Percentiles rank a stretch among this genome's conserved stretches.
phyloP scores from a whole-genome alignment of 2,888 invertebrate species.

The Acronicta psi region DNA sequence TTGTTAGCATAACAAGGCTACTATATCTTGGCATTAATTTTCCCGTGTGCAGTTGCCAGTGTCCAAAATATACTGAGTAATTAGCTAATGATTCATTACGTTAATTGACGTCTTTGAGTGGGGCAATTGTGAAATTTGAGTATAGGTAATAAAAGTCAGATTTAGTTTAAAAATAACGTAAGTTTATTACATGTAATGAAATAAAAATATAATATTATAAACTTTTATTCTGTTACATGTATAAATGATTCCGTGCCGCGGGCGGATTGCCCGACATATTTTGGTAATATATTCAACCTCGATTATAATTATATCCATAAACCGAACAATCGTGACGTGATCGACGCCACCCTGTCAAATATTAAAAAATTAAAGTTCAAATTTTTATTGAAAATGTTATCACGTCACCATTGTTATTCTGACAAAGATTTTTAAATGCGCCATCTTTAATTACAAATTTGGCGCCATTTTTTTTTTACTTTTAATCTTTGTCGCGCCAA shows the following conservation, averaged over 20 bases:
- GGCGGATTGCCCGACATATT: conserved; percentile 54
- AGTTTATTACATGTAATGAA: conserved; percentile 89
- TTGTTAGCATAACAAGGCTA: too few relatives aligned
- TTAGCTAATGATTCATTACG: too few relatives aligned
- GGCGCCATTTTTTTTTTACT: conserved; percentile 23
- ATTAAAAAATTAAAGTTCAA: conserved; percentile 46
- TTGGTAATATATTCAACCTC: conserved; percentile 63
- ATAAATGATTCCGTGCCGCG: conserved; percentile 68
- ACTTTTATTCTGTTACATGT: conserved; percentile 83
- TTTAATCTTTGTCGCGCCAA: conserved; percentile 6
- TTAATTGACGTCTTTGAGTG: too few relatives aligned
- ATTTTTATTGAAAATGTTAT: conserved; percentile 40
- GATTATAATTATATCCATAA: conserved; percentile 57
- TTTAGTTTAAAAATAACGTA: conserved; percentile 88
- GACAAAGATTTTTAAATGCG: conserved; percentile 67
- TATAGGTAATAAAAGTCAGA: conserved; percentile 70
- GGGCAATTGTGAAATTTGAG: too few relatives aligned
- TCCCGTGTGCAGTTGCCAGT: too few relatives aligned
- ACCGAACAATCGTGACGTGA: conserved; percentile 64
- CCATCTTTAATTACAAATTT: conserved; percentile 28
- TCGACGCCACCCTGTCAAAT: conserved; percentile 38
- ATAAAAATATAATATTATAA: conserved; percentile 85
- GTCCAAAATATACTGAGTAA: too few relatives aligned
- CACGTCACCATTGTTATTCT: conserved; percentile 65
- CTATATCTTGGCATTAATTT: too few relatives aligned